Evolutionary conservation across 2,113 vertebrate species (phyloP).

Genomic region (Gopherus evgoodei): DNA sequence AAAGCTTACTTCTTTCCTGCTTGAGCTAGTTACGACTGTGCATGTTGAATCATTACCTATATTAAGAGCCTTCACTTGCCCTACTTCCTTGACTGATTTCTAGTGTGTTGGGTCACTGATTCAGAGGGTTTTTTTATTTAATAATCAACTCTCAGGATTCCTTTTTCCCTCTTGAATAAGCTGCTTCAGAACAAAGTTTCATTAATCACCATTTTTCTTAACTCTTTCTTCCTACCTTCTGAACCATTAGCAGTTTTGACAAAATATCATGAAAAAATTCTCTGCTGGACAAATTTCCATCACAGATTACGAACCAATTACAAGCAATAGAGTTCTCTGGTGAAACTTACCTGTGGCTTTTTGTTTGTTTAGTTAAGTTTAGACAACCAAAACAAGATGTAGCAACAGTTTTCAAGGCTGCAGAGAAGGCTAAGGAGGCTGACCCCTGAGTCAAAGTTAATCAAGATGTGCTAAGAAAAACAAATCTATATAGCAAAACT

Average conservation of each 20-base stretch:
- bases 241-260: background rate
- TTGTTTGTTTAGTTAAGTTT: background rate
- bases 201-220: background rate
- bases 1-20: constrained; percentile 39
- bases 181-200: constrained; percentile 8
- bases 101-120: constrained; percentile 47
- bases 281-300: background rate
- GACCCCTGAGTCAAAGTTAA: constrained; percentile 38
- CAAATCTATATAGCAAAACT: constrained; percentile 58
- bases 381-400: background rate
- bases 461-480: constrained; percentile 32
- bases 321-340: background rate
- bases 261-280: background rate
- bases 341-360: background rate
- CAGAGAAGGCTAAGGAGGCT: constrained; percentile 51
- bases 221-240: background rate
- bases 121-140: constrained; percentile 10
- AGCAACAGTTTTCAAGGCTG: constrained; percentile 26
- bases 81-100: constrained; percentile 13
- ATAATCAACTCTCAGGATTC: background rate
- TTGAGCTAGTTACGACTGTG: constrained; percentile 59
- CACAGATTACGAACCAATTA: background rate
- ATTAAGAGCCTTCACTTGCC: constrained; percentile 8
- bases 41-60: background rate
- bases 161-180: background rate